These are phyloP conservation scores for Bimastos eiseni DNA, from an alignment of 2,888 invertebrate species.

Conservation along the genomic window DNA sequence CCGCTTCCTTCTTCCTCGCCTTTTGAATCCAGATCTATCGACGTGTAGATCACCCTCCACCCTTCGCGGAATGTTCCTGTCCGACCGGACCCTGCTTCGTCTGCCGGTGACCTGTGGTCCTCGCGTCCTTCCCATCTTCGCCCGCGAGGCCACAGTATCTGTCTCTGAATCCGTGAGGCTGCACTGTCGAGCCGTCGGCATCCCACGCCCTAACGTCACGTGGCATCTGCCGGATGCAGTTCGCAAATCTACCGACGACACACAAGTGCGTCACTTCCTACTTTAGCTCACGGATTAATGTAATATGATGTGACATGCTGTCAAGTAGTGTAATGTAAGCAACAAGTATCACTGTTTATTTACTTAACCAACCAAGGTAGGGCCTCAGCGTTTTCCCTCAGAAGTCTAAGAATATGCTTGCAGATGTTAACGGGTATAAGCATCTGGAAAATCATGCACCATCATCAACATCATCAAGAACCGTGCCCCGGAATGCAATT, in stretches of 20 bases:
- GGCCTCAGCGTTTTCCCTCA: too few species aligned
- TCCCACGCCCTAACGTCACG: slow-evolving; percentile 60
- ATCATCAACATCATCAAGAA: too few species aligned
- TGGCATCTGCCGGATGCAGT: slow-evolving; percentile 60
- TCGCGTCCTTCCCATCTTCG: neutral
- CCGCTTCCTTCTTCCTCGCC: neutral
- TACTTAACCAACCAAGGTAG: too few species aligned
- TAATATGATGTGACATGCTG: neutral
- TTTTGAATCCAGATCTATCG: neutral
- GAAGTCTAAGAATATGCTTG: too few species aligned
- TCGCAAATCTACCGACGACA: neutral
- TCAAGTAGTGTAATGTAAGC: neutral
- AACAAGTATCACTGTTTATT: neutral
- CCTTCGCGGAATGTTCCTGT: neutral
- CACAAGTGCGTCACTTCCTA: neutral
- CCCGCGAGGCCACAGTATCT: slow-evolving; percentile 9
- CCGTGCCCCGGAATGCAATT: too few species aligned
- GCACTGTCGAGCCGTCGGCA: slow-evolving; percentile 63
- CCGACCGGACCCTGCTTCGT: neutral
- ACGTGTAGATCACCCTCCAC: neutral
- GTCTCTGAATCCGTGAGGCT: slow-evolving; percentile 51
- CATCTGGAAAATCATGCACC: too few species aligned
- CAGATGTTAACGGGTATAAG: too few species aligned
- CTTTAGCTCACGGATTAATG: neutral
- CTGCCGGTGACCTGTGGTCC: neutral